Base-by-base conservation (phyloP, 2,888 invertebrate genomes). In the Pristionchus mayeri region DNA sequence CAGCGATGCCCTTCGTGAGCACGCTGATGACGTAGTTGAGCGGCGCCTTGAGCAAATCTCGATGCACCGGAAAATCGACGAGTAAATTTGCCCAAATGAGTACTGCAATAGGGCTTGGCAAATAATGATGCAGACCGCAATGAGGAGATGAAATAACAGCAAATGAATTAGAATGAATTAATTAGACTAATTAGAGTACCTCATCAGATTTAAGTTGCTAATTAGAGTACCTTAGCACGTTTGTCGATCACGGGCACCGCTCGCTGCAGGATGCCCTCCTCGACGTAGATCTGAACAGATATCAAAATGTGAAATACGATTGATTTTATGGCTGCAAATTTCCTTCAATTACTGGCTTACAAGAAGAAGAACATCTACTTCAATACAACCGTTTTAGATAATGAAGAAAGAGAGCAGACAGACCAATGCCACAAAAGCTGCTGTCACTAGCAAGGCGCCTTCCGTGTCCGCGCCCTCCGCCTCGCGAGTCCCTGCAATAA, bases 11-110 rank as follows among this genome's bases (percentile, higher is more conserved):
- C 52, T 85, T 84, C 54, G 85, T 85, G 21, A 87, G 85, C 67
- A 88, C 87, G 11, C 85, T 83, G 34, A 89, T 84, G 7, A 86
- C 86, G 54, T 84, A 85, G 21, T 86, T 83, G 16, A 89, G 84
- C 9, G 89, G 89, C 54, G 84, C 83, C 9, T 86, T 86, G 18
- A 89, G 86, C 21, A 89, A 86, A 52, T 89, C 88, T 27, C 88
- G 88, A 81, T 88, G 88, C 18, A 89, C 88, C 87, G 86, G 21
- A n/a, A 84, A 34, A 1, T 24, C n/a, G 40, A 4, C 16, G n/a
- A 30, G 11, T 27, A 34, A 67, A 18, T 57, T 57, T 57, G 24
- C n/a, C n/a, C n/a, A n/a, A n/a, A n/a, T n/a, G n/a, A n/a, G n/a
- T n/a, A n/a, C n/a, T n/a, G n/a, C n/a, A n/a, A n/a, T n/a, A n/a